Evolutionary conservation across 2,797 vertebrate species (phyloP), one percentile per base, ranked within the genome.

Genomic region (Mormyrops boulengeri): DNA sequence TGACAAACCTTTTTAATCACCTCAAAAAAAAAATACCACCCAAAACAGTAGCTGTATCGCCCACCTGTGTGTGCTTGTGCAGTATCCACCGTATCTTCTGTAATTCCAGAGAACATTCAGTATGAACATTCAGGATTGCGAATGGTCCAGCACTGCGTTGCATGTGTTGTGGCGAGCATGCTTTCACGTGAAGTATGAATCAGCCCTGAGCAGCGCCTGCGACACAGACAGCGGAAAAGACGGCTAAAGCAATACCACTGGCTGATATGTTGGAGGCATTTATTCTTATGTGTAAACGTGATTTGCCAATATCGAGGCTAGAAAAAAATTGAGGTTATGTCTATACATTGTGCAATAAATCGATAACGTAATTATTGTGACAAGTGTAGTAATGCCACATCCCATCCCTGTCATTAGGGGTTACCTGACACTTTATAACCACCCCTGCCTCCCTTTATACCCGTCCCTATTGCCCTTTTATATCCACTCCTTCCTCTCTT

Each of bases 351-450:
- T 60, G 57, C 6, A 1, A 60, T 60, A 60, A 60, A 60, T 60
- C 6, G 6, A 60, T 22, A 62, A 62, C n/a, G 2, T 26, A 62
- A 62, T 62, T 62, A 62, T 62, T 60, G n/a, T 60, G 55, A 60
- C n/a, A 22, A 62, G n/a, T 62, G n/a, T 62, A 62, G n/a, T 26
- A 62, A 62, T 62, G n/a, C 6, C n/a, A 22, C n/a, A 62, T 2
- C 66, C 11, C 9, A 69, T 26, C 9, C 62, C n/a, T 26, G 60
- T 26, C 69, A 2, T 89, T 89, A 88, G 41, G 80, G 60, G 89
- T 90, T 91, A 88, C 8, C 41, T 50, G 38, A 17, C 38, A 53
- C 66, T n/a, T 9, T 77, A 19, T 53, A 89, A 9, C 89, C 66
- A 19, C 84, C 30, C 34, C n/a, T 52, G 88, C 30, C 47, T 47